A percentile compares a stretch with the other conserved stretches of the same genome.
Evolutionary conservation across 2,113 vertebrate genomes (phyloP).

Genomic region (Merops nubicus): DNA sequence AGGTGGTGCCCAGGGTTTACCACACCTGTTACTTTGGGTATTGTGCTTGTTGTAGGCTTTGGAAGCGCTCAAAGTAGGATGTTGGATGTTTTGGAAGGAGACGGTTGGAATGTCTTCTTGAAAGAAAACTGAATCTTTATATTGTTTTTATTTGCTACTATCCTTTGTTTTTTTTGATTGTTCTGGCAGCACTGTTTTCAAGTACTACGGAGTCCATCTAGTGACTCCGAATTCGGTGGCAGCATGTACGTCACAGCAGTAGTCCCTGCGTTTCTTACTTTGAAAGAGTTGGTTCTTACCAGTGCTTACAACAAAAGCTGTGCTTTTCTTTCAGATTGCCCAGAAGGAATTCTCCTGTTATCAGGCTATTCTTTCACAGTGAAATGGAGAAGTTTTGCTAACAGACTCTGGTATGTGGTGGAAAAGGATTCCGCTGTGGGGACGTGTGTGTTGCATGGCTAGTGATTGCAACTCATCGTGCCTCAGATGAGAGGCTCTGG

Average conservation of each 20-base stretch:
- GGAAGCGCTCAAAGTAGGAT: background rate
- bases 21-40: rapidly evolving
- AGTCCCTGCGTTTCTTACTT: background rate
- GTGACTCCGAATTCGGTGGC: background rate
- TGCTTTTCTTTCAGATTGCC: background rate
- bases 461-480: background rate
- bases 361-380: background rate
- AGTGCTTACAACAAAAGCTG: background rate
- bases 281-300: background rate
- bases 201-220: background rate
- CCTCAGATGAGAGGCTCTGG: background rate
- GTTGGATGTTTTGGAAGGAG: background rate
- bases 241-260: rapidly evolving
- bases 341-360: background rate
- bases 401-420: background rate
- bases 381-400: background rate
- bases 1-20: background rate
- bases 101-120: background rate
- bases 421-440: background rate
- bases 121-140: background rate
- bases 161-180: background rate
- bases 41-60: background rate
- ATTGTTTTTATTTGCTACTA: background rate
- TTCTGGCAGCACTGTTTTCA: background rate
- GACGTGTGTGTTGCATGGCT: rapidly evolving